Percentiles rank a stretch among this genome's conserved stretches.
These are phyloP conservation scores for Aphelocoma coerulescens DNA, from an alignment of 2,113 vertebrate species.

Conservation along the genomic window DNA sequence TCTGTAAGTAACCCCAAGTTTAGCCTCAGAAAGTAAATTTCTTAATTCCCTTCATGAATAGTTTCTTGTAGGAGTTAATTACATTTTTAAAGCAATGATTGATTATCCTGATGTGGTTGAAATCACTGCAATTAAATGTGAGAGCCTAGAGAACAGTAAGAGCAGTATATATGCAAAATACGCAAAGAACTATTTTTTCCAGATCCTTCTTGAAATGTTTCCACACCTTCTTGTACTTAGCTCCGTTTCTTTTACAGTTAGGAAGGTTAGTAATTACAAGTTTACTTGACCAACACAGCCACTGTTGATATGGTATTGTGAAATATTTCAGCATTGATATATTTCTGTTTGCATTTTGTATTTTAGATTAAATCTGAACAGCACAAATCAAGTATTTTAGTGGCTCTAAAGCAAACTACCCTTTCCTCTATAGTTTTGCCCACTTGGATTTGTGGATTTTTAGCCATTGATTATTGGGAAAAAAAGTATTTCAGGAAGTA, in stretches of 20 bases:
- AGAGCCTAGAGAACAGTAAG: conserved; percentile 16
- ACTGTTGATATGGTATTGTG: not conserved
- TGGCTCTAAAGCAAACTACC: not conserved
- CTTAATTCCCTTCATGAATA: conserved; percentile 32
- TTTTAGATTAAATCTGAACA: not conserved
- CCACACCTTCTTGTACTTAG: not conserved
- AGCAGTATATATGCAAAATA: conserved; percentile 37
- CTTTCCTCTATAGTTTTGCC: not conserved
- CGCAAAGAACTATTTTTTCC: not conserved
- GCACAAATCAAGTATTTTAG: not conserved
- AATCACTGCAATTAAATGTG: conserved; percentile 32
- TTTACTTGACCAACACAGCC: not conserved
- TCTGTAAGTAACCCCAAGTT: not conserved
- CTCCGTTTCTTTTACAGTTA: not conserved
- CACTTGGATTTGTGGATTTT: not conserved
- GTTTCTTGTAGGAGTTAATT: conserved; percentile 50
- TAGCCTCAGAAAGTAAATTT: conserved; percentile 26
- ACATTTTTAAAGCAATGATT: conserved; percentile 51
- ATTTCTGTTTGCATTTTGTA: not conserved
- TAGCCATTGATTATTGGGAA: not conserved
- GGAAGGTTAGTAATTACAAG: not conserved
- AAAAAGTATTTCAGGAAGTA: not conserved
- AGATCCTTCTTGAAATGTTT: not conserved
- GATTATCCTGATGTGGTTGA: conserved; percentile 49
- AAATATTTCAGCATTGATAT: not conserved